These are phyloP conservation scores for Dromius quadrimaculatus DNA, from an alignment of 2,888 invertebrate genomes.

Conservation along the genomic window DNA sequence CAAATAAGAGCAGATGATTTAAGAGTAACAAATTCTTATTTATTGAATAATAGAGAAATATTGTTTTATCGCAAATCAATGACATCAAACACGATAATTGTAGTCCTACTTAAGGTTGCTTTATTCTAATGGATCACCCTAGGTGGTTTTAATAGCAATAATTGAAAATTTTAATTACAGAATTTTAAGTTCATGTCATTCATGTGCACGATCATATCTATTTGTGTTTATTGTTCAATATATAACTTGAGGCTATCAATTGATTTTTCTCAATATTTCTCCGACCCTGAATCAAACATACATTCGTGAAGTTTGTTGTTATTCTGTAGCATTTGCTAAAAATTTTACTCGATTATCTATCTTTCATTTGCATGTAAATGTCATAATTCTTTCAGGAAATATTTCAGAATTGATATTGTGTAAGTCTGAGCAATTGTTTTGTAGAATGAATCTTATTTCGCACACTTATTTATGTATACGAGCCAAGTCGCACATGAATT, in stretches of 20 bases:
- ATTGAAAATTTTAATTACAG: constrained; percentile 35
- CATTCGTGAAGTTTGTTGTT: constrained; percentile 10
- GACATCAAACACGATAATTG: too few species aligned
- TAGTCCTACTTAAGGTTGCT: too few species aligned
- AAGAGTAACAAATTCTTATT: background rate
- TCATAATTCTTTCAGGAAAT: constrained; percentile 29
- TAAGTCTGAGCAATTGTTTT: background rate
- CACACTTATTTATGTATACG: too few species aligned
- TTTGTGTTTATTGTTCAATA: constrained; percentile 22
- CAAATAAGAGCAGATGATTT: constrained; percentile 10
- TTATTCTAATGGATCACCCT: constrained; percentile 6
- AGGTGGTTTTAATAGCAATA: constrained; percentile 28
- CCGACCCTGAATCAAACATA: constrained; percentile 23
- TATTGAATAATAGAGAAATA: too few species aligned
- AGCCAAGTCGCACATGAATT: too few species aligned
- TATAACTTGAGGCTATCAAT: constrained; percentile 21
- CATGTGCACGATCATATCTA: constrained; percentile 17
- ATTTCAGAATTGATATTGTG: constrained; percentile 12
- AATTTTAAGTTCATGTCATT: constrained; percentile 28
- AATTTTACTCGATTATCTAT: constrained; percentile 25
- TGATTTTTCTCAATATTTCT: constrained; percentile 23
- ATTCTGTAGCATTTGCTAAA: constrained; percentile 25
- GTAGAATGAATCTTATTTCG: constrained; percentile 22
- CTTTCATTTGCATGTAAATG: constrained; percentile 31
- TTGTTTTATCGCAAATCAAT: too few species aligned